Percentiles rank a stretch among this genome's conserved stretches.
Evolutionary conservation across 2,797 vertebrate genomes (phyloP).

Genomic region (Iguana delicatissima): DNA sequence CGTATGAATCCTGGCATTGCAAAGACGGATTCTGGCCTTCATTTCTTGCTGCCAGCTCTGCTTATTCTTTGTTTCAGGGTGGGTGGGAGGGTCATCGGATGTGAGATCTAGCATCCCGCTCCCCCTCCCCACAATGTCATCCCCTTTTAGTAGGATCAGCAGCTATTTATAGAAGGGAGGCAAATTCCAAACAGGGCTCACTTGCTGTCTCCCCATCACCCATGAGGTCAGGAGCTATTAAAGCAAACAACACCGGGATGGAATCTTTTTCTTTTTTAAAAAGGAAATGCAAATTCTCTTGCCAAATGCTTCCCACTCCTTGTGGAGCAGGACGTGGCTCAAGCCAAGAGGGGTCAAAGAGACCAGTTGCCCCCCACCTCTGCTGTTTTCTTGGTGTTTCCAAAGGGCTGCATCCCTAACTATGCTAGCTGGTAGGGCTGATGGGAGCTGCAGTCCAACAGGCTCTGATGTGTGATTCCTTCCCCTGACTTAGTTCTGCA

Average conservation of each 20-base stretch:
- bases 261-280: background rate
- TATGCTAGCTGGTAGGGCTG: too few species aligned
- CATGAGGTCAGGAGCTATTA: background rate
- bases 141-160: conserved; percentile 9
- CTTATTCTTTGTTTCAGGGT: background rate
- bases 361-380: too few species aligned
- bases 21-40: too few species aligned
- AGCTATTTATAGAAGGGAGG: conserved; percentile 62
- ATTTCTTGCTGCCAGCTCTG: background rate
- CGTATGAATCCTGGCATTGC: background rate
- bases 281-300: background rate
- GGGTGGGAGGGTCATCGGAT: background rate
- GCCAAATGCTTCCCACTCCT: background rate
- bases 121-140: background rate
- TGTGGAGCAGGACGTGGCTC: background rate
- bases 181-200: background rate
- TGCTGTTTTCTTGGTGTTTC: background rate
- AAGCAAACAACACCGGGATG: fast-evolving
- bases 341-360: too few species aligned
- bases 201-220: too few species aligned
- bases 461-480: too few species aligned
- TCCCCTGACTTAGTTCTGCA: too few species aligned
- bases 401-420: background rate
- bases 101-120: background rate
- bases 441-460: too few species aligned